Evolutionary conservation across 2,113 vertebrate species (phyloP).

Genomic region (Xyrauchen texanus): DNA sequence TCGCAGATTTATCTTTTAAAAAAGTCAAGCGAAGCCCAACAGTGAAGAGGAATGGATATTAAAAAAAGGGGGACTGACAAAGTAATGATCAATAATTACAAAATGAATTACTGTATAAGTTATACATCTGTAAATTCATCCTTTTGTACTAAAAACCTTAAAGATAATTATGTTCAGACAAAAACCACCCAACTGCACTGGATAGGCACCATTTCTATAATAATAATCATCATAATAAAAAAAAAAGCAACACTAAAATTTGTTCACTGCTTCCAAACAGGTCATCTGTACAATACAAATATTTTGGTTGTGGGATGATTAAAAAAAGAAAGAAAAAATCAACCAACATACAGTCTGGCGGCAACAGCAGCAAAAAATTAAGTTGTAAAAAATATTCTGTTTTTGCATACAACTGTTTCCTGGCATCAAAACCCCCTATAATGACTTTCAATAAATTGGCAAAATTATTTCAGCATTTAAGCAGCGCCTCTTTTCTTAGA

Average conservation of each 20-base stretch:
- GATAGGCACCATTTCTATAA: constrained; percentile 73
- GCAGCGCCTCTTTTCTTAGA: constrained; percentile 79
- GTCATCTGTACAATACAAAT: constrained; percentile 63
- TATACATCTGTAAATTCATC: constrained; percentile 69
- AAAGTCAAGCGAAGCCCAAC: neutral
- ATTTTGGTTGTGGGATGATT: constrained; percentile 52
- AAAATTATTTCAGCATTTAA: constrained; percentile 76
- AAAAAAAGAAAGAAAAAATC: too few relatives aligned
- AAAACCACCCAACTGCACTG: constrained; percentile 69
- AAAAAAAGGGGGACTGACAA: constrained; percentile 45
- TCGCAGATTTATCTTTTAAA: too few relatives aligned
- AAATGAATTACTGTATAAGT: constrained; percentile 66
- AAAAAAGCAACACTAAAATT: constrained; percentile 63
- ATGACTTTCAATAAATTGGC: constrained; percentile 85
- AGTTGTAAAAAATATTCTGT: constrained; percentile 59
- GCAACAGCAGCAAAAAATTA: constrained; percentile 73
- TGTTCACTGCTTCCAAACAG: constrained; percentile 70
- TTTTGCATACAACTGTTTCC: constrained; percentile 80
- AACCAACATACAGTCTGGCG: constrained; percentile 66
- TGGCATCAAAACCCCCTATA: constrained; percentile 72
- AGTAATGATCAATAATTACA: constrained; percentile 36
- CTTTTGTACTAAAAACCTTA: constrained; percentile 38
- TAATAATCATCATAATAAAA: constrained; percentile 50
- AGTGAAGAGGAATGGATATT: constrained; percentile 29
- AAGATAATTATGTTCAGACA: constrained; percentile 68